Conservation (phyloP, 2,888 invertebrate species). For the Ichneumon xanthorius region DNA sequence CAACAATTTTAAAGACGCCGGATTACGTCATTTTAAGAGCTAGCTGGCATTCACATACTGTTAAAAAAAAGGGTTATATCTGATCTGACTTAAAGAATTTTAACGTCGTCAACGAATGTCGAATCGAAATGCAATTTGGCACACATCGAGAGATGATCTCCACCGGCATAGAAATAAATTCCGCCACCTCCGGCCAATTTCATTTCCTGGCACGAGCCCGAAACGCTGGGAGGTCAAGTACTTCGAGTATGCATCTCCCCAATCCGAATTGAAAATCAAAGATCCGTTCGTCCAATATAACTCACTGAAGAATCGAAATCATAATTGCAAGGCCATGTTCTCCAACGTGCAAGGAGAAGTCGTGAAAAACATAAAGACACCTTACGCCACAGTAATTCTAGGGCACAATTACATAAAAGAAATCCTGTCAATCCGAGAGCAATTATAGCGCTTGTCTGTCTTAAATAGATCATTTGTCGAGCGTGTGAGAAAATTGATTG, state of each 20-base stretch:
- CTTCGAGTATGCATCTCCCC: neutral
- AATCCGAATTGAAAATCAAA: constrained; percentile 1
- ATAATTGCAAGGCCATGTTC: constrained; percentile 35
- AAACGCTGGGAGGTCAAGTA: neutral
- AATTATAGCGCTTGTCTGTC: constrained; percentile 33
- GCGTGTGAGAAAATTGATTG: constrained; percentile 42
- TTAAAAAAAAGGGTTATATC: neutral
- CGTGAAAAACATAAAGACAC: constrained; percentile 18
- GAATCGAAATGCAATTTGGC: neutral
- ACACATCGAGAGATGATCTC: neutral
- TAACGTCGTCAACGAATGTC: neutral
- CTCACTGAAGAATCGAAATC: neutral
- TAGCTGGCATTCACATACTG: neutral
- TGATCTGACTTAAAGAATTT: neutral
- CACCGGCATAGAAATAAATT: neutral
- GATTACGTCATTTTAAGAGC: neutral
- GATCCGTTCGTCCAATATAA: neutral
- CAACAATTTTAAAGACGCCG: neutral
- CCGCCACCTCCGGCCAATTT: neutral
- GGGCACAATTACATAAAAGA: constrained; percentile 29
- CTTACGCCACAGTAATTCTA: constrained; percentile 12
- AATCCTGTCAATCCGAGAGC: constrained; percentile 47
- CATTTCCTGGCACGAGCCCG: neutral
- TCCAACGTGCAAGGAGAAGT: constrained; percentile 21
- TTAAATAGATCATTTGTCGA: constrained; percentile 43